phyloP scores from a whole-genome alignment of 2,888 invertebrate genomes.

The Craniophora ligustri region DNA sequence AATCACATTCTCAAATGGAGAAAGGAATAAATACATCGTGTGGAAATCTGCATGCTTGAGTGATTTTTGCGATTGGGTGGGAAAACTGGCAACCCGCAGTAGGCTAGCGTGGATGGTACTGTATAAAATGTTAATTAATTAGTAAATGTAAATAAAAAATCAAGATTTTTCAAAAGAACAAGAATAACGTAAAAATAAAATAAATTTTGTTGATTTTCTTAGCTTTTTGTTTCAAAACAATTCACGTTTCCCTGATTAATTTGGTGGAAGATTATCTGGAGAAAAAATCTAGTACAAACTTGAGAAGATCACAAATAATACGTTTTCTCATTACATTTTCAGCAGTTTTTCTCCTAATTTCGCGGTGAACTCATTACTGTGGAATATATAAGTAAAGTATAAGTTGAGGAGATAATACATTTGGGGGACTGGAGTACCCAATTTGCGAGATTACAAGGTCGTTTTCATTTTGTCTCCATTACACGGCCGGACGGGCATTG shows the following conservation, averaged over 20 bases:
- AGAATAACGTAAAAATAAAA: conserved; percentile 10
- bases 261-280: conserved; percentile 17
- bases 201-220: conserved; percentile 1
- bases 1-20: too few relatives aligned
- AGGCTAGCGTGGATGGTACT: too few relatives aligned
- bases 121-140: too few relatives aligned
- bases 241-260: conserved; percentile 27
- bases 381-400: conserved; percentile 49
- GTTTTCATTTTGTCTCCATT: conserved; percentile 57
- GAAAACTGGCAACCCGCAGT: too few relatives aligned
- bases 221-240: conserved; percentile 18
- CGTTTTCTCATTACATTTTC: conserved; percentile 59
- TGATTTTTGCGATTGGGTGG: too few relatives aligned
- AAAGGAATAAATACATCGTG: too few relatives aligned
- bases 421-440: conserved; percentile 52
- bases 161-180: not conserved
- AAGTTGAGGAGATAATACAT: conserved; percentile 56
- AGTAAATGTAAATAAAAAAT: too few relatives aligned
- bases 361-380: conserved; percentile 55
- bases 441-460: conserved; percentile 58
- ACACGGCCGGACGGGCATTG: conserved; percentile 37
- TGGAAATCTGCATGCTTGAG: too few relatives aligned
- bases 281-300: conserved; percentile 31
- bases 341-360: conserved; percentile 52
- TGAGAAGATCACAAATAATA: conserved; percentile 48